Conservation (phyloP, 1,140 invertebrate genomes). For the Lycorma delicatula region DNA sequence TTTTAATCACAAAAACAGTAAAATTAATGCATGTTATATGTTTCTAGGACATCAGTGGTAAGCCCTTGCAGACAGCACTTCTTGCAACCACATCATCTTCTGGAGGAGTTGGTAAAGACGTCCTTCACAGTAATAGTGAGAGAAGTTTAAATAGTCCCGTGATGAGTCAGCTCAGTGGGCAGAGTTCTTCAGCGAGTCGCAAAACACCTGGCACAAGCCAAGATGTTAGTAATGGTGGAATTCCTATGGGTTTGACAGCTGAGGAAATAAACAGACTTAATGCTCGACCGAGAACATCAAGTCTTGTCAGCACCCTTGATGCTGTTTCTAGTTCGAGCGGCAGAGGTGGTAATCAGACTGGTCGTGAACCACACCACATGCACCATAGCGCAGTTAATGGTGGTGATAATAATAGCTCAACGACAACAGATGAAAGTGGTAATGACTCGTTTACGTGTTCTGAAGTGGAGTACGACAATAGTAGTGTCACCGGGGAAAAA, state of each 20-base stretch:
- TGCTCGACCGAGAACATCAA: slow-evolving; percentile 69
- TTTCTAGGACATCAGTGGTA: slow-evolving; percentile 89
- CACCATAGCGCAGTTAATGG: slow-evolving; percentile 26
- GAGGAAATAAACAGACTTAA: slow-evolving; percentile 90
- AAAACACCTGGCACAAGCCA: slow-evolving; percentile 43
- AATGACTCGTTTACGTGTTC: slow-evolving; percentile 98
- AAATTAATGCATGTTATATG: no score
- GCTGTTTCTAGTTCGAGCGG: slow-evolving; percentile 88
- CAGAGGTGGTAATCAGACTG: slow-evolving; percentile 36
- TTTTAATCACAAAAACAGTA: no score
- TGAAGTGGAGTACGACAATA: slow-evolving; percentile 93
- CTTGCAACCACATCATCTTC: slow-evolving; percentile 80
- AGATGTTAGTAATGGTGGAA: slow-evolving; percentile 35
- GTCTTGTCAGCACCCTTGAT: slow-evolving; percentile 84
- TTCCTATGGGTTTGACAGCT: slow-evolving; percentile 73
- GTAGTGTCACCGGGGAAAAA: slow-evolving; percentile 71
- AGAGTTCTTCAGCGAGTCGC: slow-evolving; percentile 65
- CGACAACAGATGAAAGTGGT: slow-evolving; percentile 87
- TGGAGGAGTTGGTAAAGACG: slow-evolving; percentile 71
- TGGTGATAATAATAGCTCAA: slow-evolving; percentile 59
- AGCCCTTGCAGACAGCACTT: slow-evolving; percentile 78
- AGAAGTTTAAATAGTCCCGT: slow-evolving; percentile 82
- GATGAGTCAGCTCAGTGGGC: slow-evolving; percentile 78
- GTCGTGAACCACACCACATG: slow-evolving; percentile 45
- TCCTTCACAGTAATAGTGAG: slow-evolving; percentile 78